Conservation (phyloP, 2,888 invertebrate species). For the Amblyteles armatorius region DNA sequence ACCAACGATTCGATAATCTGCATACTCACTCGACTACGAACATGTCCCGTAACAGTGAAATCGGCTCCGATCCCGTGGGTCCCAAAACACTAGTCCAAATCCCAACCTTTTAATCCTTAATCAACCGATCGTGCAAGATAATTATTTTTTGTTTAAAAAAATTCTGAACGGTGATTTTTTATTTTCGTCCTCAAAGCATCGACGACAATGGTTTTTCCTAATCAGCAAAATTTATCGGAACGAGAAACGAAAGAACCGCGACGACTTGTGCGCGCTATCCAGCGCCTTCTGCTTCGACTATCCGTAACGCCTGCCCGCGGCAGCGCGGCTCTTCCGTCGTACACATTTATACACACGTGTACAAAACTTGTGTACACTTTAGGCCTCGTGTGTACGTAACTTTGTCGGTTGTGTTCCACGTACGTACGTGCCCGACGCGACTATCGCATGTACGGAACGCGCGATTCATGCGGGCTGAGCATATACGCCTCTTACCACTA, state of each 20-base stretch:
- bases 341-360: constrained; percentile 47
- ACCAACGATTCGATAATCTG: background rate
- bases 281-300: constrained; percentile 64
- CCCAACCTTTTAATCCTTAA: background rate
- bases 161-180: background rate
- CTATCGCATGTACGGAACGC: constrained; percentile 24
- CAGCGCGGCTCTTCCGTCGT: constrained; percentile 60
- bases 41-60: constrained; percentile 67
- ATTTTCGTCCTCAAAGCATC: background rate
- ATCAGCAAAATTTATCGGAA: constrained; percentile 3
- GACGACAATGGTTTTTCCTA: background rate
- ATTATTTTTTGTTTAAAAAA: background rate
- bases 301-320: constrained; percentile 61
- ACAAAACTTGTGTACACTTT: constrained; percentile 23
- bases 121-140: background rate
- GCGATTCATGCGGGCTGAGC: constrained; percentile 58
- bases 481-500: constrained; percentile 56
- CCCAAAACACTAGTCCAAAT: constrained; percentile 23
- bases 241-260: constrained; percentile 44
- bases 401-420: constrained; percentile 23
- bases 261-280: constrained; percentile 54
- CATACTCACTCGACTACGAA: constrained; percentile 75
- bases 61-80: constrained; percentile 59
- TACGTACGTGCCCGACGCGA: constrained; percentile 1
- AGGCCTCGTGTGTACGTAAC: constrained; percentile 33